These are phyloP conservation scores for Protobothrops flavoviridis DNA, from an alignment of 2,113 vertebrate species.

Conservation along the genomic window DNA sequence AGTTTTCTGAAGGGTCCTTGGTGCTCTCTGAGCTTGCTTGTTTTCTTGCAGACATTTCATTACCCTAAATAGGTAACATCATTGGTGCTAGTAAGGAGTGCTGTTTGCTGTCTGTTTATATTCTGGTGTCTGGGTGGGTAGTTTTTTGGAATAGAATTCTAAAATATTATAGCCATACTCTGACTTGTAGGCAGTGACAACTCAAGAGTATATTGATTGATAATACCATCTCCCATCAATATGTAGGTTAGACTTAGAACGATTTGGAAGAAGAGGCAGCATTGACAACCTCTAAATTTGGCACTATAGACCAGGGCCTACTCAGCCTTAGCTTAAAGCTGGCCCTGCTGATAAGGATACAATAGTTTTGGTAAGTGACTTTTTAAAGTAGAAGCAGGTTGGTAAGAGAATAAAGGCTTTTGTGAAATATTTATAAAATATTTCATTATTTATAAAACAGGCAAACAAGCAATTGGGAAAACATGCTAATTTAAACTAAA, in stretches of 20 bases:
- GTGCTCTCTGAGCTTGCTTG: too few species aligned
- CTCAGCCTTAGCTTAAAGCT: background rate
- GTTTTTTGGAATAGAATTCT: background rate
- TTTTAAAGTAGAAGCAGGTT: background rate
- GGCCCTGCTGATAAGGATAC: background rate
- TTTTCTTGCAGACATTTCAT: too few species aligned
- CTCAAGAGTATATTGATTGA: background rate
- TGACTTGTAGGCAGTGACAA: background rate
- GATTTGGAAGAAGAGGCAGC: background rate
- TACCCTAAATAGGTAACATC: too few species aligned
- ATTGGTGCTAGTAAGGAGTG: too few species aligned
- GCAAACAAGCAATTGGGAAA: background rate
- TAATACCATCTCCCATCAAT: background rate
- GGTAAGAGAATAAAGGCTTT: background rate
- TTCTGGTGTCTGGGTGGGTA: background rate
- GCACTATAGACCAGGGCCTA: background rate
- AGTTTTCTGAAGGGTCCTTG: background rate
- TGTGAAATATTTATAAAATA: background rate
- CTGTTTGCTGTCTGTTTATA: too few species aligned
- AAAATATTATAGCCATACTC: background rate
- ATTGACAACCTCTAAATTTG: background rate
- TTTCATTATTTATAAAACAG: background rate
- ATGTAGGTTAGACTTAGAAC: background rate
- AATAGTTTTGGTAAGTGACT: background rate
- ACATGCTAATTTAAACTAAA: background rate